phyloP scores from a whole-genome alignment of 2,113 vertebrate genomes.

The Clupea harengus region DNA sequence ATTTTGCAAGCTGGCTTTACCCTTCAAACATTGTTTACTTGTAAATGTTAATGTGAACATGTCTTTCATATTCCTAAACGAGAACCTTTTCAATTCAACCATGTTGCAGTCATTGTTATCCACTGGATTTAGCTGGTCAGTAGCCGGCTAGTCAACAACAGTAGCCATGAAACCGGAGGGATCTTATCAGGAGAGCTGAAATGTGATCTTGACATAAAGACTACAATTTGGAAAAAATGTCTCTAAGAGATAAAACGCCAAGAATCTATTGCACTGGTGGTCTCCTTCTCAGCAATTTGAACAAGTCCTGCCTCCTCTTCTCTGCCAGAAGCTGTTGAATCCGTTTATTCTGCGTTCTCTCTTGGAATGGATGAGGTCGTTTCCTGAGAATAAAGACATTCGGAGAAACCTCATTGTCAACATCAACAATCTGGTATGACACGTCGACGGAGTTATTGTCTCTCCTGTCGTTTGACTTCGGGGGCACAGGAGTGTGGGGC shows the following conservation, averaged over 20 bases:
- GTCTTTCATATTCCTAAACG: not conserved
- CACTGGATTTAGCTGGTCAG: not conserved
- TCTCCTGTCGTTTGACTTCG: conserved; percentile 39
- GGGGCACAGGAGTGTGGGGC: conserved; percentile 38
- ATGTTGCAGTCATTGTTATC: not conserved
- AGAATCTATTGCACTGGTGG: conserved; percentile 39
- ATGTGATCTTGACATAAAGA: not conserved
- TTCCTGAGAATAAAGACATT: conserved; percentile 78
- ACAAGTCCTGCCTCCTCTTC: conserved; percentile 64
- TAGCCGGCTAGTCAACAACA: not conserved
- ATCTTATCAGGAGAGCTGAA: not conserved
- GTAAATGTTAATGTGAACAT: conserved; percentile 1
- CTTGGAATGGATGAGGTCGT: conserved; percentile 61
- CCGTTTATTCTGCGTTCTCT: conserved; percentile 88
- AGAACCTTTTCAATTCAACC: not conserved
- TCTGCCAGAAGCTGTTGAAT: conserved; percentile 91
- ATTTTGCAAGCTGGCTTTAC: conserved; percentile 4
- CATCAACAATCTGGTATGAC: conserved; percentile 72
- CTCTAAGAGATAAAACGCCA: not conserved
- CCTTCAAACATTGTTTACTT: not conserved
- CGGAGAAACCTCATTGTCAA: conserved; percentile 70
- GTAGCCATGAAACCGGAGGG: not conserved
- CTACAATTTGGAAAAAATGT: not conserved
- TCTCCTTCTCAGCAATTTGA: conserved; percentile 62
- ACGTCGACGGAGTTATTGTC: conserved; percentile 66